These are phyloP conservation scores for Drosophila tsacasi DNA, from an alignment of 1,140 invertebrate genomes.

Conservation along the genomic window DNA sequence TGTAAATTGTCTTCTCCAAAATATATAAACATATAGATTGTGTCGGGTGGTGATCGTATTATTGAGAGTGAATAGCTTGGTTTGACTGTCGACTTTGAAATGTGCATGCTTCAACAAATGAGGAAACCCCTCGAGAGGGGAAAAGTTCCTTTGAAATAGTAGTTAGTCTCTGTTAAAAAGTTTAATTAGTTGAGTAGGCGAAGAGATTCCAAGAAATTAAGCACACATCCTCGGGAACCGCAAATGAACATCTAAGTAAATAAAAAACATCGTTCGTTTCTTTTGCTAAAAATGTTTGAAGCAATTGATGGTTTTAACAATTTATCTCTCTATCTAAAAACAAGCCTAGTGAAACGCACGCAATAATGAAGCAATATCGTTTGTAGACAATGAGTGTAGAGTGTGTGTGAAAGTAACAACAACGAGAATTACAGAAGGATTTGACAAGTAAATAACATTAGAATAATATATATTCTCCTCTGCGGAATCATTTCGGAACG, in stretches of 20 bases:
- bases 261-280: slow-evolving; percentile 10
- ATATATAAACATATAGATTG: slow-evolving; percentile 11
- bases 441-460: slow-evolving; percentile 63
- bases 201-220: slow-evolving; percentile 37
- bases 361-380: slow-evolving; percentile 53
- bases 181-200: slow-evolving; percentile 4
- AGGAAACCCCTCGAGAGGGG: slow-evolving; percentile 22
- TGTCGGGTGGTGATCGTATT: slow-evolving; percentile 17
- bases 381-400: slow-evolving; percentile 30
- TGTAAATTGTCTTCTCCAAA: slow-evolving; percentile 57
- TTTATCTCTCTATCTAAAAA: slow-evolving; percentile 35
- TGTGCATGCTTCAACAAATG: slow-evolving; percentile 58
- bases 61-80: slow-evolving; percentile 21
- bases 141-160: slow-evolving; percentile 3
- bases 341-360: slow-evolving; percentile 56
- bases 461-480: slow-evolving; percentile 15
- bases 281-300: slow-evolving; percentile 25
- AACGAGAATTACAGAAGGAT: slow-evolving; percentile 73
- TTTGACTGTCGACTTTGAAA: slow-evolving; percentile 35
- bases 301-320: slow-evolving; percentile 26
- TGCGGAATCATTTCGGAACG: slow-evolving; percentile 5
- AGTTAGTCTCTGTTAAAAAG: slow-evolving; percentile 2
- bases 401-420: slow-evolving; percentile 26
- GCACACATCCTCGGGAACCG: slow-evolving; percentile 39
- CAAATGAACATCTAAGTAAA: slow-evolving; percentile 5